Base-by-base conservation (phyloP, 2,888 invertebrate genomes). In the Chymomyza procnemis region DNA sequence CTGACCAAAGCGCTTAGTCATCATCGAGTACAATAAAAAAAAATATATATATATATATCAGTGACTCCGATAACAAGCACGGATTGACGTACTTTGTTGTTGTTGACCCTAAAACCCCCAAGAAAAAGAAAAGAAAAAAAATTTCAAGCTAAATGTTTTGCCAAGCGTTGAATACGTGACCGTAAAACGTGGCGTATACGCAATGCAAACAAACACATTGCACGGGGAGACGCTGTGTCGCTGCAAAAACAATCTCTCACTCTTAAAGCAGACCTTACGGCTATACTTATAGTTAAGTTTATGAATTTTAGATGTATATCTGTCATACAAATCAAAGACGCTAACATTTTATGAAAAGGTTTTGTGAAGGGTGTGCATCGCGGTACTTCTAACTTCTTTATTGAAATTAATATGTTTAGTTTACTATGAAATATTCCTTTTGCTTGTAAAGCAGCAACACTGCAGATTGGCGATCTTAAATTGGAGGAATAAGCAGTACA, bases 111-210 rank as follows among this genome's bases (percentile, higher is more conserved):
- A 74, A 12, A 12, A 12, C 34, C 34, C 34, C 12, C 34, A 41
- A 41, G 34, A 41, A 41, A 74, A 66, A 75, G 66, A 61, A 26
- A 26, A 22, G 4, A 22, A 4, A 22, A 22, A 22, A 22, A 4
- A 22, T 6, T 4, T 55, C 55, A 74, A 68, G 57, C 64, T 60
- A 75, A 76, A 76, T 76, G 74, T 76, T 74, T 71, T 62, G 62
- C 54, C 67, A 68, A 71, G 71, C 60, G 16, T n/a, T 57, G 48
- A 41, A 64, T 61, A 71, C 66, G 66, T 77, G 74, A 71, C 54
- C 21, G 59, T 34, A 21, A 56, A 69, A 75, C 73, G 73, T 76
- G 76, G 67, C 76, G 76, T 75, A 78, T 78, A 67, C 56, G 61
- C 65, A 78, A 66, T 59, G 69, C 65, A 73, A 72, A 41, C 34